These are phyloP conservation scores for Drosophila sproati DNA, from an alignment of 1,140 invertebrate species.

Conservation along the genomic window DNA sequence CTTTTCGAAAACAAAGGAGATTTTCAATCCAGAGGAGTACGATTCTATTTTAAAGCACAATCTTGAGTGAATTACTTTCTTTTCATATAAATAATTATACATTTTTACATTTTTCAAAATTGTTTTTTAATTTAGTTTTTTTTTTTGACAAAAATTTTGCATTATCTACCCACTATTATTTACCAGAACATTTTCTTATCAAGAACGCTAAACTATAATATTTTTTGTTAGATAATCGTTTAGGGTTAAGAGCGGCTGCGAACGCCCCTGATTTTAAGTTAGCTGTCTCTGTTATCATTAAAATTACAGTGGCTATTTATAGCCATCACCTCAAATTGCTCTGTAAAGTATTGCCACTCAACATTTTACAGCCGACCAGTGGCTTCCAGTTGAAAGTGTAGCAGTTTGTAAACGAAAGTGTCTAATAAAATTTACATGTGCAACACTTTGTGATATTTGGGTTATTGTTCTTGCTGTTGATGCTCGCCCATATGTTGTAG, in stretches of 20 bases:
- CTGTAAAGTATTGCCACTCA: conserved; percentile 52
- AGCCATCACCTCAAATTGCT: conserved; percentile 9
- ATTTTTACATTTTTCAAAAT: too few species aligned
- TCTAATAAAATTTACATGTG: conserved; percentile 64
- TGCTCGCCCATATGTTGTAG: conserved; percentile 27
- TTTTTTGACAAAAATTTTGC: too few species aligned
- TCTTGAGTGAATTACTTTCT: too few species aligned
- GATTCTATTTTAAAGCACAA: too few species aligned
- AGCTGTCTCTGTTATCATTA: conserved; percentile 12
- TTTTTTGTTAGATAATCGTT: too few species aligned
- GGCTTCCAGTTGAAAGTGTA: conserved; percentile 19
- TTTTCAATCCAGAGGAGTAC: too few species aligned
- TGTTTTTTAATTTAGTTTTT: too few species aligned
- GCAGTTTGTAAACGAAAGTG: conserved; percentile 22
- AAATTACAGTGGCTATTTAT: conserved; percentile 40
- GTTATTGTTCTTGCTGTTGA: conserved; percentile 15
- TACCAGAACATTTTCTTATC: too few species aligned
- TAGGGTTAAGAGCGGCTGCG: neutral
- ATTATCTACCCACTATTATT: too few species aligned
- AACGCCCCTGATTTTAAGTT: neutral
- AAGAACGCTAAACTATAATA: too few species aligned
- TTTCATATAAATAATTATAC: too few species aligned
- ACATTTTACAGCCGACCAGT: conserved; percentile 59
- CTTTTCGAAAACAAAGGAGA: too few species aligned
- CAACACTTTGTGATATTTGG: conserved; percentile 34